Base-by-base conservation (phyloP, 2,797 vertebrate genomes). In the Spinus olivaceus region DNA sequence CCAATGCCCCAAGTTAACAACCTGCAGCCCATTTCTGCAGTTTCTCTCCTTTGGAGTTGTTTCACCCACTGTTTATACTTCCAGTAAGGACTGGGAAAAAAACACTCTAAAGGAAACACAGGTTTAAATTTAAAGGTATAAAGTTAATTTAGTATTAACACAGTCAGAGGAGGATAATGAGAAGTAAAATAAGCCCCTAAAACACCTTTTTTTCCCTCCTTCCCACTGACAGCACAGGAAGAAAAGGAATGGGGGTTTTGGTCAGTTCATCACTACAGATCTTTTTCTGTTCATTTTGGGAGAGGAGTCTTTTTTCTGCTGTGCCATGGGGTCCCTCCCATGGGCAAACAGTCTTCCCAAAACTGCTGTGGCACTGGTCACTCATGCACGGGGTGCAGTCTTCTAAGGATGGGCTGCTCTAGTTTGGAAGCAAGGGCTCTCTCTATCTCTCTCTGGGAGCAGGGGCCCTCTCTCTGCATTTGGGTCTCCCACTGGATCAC, bases 311-410 rank as follows among this genome's bases (percentile, higher is more conserved):
- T 59, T 21, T 27, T 20, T 23, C 51, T 66, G 63, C 42, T 18
- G 6, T 57, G 42, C 23, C 2, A 2, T 67, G 33, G 18, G 51
- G 51, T 18, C 7, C 28, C 19, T 47, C 63, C 27, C 42, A 39
- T 0, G 0, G 23, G 51, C 28, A 35, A 15, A 41, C 22, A 47
- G 23, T 66, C 42, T n/a, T 25, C 19, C 50, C 51, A 28, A n/a
- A 56, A n/a, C 51, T 57, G 19, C 2, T n/a, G 51, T 47, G 33
- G 23, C 1, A 1, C 11, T 23, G 23, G 12, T 39, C 28, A 47
- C 18, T 46, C 2, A 2, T 39, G 14, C 51, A n/a, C 1, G 1
- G 28, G n/a, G 18, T 39, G 18, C 42, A 11, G 33, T 39, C 33
- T 8, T 39, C 9, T 18, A 18, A 56, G 15, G 23, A 47, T 2